Base-by-base conservation (phyloP, 2,113 vertebrate species). In the Onychostoma macrolepis region DNA sequence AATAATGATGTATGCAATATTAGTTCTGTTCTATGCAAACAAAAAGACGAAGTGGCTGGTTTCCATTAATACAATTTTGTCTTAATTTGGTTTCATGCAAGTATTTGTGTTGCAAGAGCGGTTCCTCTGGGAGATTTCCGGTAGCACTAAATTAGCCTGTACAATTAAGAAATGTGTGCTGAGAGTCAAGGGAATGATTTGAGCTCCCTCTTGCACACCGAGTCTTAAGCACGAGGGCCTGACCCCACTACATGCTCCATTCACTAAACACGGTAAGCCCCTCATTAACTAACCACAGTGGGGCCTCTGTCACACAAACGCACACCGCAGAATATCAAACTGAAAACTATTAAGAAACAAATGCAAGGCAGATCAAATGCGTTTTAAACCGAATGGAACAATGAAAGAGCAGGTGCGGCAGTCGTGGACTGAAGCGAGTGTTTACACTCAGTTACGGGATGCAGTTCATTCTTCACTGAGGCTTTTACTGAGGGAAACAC, bases 261-360 rank as follows among this genome's bases (percentile, higher is more conserved):
- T 86, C 43, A 79, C 43, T 33, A 53, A 87, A 85, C 61, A 85
- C 24, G 69, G 67, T 78, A 84, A 72, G 58, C 69, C 84, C 15
- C 76, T 87, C 85, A 89, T 82, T 89, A 90, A 78, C 36, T 67
- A 86, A 86, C 76, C 45, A 76, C 56, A 88, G 45, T 26, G 86
- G 80, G 36, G 11, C 74, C 28, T 69, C 72, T 33, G 50, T 24
- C 80, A 77, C 61, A 69, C 43, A 84, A 84, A 74, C 30, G 41
- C 30, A 26, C 33, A 38, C 83, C 45, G 1, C 69, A 74, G 38
- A 67, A 84, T 56, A 74, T 84, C 69, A 74, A 74, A 83, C 26
- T 15, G 33, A 56, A 72, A 74, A 74, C 67, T 56, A 74, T 75
- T 38, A 74, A 50, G 48, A 84, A 74, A 74, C 45, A 58, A 83